These are phyloP conservation scores for Temnothorax longispinosus DNA, from an alignment of 1,140 invertebrate species.

Conservation along the genomic window DNA sequence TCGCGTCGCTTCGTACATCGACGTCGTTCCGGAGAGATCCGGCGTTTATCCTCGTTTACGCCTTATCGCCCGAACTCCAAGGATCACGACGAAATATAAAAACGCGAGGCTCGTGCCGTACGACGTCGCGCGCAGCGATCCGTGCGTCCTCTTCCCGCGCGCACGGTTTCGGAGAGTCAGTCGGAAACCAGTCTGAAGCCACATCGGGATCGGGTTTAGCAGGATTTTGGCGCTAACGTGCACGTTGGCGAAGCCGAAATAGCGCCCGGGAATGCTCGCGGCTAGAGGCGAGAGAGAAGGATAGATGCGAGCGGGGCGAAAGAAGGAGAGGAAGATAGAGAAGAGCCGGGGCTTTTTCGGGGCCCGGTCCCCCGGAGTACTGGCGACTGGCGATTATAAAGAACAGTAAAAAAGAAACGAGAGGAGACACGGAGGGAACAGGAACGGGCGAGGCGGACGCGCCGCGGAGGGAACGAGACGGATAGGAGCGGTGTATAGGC, in stretches of 20 bases:
- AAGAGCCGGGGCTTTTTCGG: conserved; percentile 73
- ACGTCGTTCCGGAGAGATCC: not conserved
- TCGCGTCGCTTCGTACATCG: not conserved
- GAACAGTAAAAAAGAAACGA: conserved; percentile 85
- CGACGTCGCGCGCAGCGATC: conserved; percentile 46
- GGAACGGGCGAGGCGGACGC: conserved; percentile 38
- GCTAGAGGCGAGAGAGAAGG: conserved; percentile 77
- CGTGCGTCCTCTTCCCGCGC: conserved; percentile 41
- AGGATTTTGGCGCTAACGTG: conserved; percentile 69
- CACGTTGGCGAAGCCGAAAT: conserved; percentile 67
- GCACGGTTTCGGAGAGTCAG: conserved; percentile 3
- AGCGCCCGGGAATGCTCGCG: conserved; percentile 82
- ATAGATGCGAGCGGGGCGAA: conserved; percentile 17
- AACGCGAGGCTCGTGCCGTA: conserved; percentile 43
- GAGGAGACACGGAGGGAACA: conserved; percentile 67
- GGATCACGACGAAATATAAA: conserved; percentile 37
- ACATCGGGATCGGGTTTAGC: conserved; percentile 66
- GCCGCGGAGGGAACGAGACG: conserved; percentile 31
- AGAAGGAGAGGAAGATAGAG: conserved; percentile 22
- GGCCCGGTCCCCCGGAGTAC: conserved; percentile 78
- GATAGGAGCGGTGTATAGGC: conserved; percentile 82
- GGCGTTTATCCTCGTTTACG: conserved; percentile 11
- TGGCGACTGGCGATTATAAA: conserved; percentile 85
- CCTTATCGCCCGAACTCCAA: conserved; percentile 11
- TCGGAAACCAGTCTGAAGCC: conserved; percentile 43